Conservation (phyloP, 92 coral and sea anemone species). For the Galaxea fascicularis region DNA sequence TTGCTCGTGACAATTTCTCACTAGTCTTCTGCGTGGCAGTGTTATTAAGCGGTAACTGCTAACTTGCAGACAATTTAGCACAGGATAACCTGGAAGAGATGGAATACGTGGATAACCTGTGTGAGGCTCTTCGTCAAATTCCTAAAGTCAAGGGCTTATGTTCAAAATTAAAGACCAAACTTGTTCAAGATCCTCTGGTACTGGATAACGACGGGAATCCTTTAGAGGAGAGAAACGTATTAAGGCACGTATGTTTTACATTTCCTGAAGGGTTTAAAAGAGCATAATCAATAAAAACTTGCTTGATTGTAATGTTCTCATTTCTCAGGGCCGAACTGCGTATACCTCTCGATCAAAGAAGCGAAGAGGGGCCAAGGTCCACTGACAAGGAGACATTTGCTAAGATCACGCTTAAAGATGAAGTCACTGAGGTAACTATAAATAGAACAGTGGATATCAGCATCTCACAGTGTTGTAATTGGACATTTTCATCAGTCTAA, state of each 20-base stretch:
- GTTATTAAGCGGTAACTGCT: too few relatives aligned
- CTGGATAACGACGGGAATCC: constrained; percentile 61
- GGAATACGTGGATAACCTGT: constrained; percentile 18
- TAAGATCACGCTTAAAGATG: background rate
- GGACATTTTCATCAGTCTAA: too few relatives aligned
- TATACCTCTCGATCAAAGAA: background rate
- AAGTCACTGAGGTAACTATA: background rate
- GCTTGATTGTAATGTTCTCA: background rate
- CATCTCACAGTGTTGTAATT: too few relatives aligned
- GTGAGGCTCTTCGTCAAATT: background rate
- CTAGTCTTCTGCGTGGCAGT: too few relatives aligned
- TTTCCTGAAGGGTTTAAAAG: background rate
- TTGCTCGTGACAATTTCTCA: too few relatives aligned
- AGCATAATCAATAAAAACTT: background rate
- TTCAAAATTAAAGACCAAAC: constrained; percentile 69
- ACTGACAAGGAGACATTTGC: constrained; percentile 7
- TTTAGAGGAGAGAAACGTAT: constrained; percentile 32
- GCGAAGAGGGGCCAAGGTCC: background rate
- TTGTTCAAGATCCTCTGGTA: constrained; percentile 69
- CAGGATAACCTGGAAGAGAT: constrained; percentile 56
- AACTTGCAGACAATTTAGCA: constrained; percentile 10
- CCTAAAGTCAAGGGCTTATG: constrained; percentile 45
- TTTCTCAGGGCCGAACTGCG: constrained; percentile 9
- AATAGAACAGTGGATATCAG: too few relatives aligned
- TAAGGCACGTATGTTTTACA: constrained; percentile 30